Evolutionary conservation across 2,888 invertebrate genomes (phyloP).

Genomic region (Pimpla rufipes): DNA sequence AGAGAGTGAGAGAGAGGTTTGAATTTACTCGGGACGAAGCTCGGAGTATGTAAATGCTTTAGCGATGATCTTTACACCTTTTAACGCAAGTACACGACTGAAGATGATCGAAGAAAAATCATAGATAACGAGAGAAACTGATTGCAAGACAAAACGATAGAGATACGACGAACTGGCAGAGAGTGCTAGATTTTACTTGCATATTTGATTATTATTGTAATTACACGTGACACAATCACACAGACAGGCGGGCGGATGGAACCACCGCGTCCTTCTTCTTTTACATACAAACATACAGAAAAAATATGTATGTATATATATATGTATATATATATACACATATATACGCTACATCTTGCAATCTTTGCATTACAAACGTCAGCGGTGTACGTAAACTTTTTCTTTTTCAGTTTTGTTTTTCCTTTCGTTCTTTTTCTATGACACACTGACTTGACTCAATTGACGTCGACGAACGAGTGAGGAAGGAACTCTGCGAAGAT

Average conservation of each 20-base stretch:
- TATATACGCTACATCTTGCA: slow-evolving; percentile 68
- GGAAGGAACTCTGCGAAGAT: neutral
- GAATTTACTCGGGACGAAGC: slow-evolving; percentile 58
- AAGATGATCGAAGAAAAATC: slow-evolving; percentile 53
- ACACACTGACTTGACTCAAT: slow-evolving; percentile 27
- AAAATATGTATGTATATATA: slow-evolving; percentile 64
- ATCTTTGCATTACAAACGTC: slow-evolving; percentile 69
- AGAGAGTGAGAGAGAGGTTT: slow-evolving; percentile 41
- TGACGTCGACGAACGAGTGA: slow-evolving; percentile 48
- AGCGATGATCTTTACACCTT: slow-evolving; percentile 74
- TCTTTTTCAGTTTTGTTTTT: slow-evolving; percentile 39
- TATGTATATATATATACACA: slow-evolving; percentile 54
- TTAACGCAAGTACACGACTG: slow-evolving; percentile 75
- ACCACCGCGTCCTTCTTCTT: slow-evolving; percentile 20
- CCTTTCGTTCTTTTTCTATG: slow-evolving; percentile 51
- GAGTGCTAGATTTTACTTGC: slow-evolving; percentile 70
- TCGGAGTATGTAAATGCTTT: slow-evolving; percentile 75
- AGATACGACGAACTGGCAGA: slow-evolving; percentile 66
- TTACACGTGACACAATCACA: slow-evolving; percentile 60
- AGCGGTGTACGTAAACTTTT: slow-evolving; percentile 63
- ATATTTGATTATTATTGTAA: slow-evolving; percentile 59
- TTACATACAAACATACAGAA: slow-evolving; percentile 54
- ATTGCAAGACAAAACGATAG: slow-evolving; percentile 64
- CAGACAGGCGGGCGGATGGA: slow-evolving; percentile 63
- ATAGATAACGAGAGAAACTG: slow-evolving; percentile 59